phyloP scores from a whole-genome alignment of 2,888 invertebrate genomes.

The Cactoblastis cactorum region DNA sequence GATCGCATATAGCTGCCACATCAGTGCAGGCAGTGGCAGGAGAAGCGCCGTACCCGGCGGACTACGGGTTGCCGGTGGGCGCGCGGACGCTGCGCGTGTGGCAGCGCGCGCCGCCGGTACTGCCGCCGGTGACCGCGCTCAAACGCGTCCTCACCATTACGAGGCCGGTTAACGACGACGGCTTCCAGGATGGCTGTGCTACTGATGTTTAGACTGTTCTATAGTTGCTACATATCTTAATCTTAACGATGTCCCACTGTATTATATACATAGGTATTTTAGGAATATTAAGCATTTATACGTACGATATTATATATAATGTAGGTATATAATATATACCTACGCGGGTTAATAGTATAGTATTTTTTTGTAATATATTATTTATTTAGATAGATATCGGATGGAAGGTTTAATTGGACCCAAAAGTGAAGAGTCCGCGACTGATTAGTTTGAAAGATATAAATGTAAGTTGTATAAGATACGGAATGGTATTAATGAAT shows the following conservation, averaged over 20 bases:
- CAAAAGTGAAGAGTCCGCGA: constrained; percentile 66
- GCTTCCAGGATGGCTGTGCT: constrained; percentile 95
- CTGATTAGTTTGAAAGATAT: constrained; percentile 75
- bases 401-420: constrained; percentile 74
- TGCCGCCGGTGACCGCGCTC: constrained; percentile 91
- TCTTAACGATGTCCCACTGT: constrained; percentile 48
- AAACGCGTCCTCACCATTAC: constrained; percentile 91
- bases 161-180: constrained; percentile 93
- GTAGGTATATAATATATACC: constrained; percentile 33
- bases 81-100: constrained; percentile 91
- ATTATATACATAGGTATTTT: constrained; percentile 53
- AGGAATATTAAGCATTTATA: constrained; percentile 52
- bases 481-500: constrained; percentile 68
- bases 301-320: constrained; percentile 54
- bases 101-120: constrained; percentile 91
- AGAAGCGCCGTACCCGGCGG: constrained; percentile 83
- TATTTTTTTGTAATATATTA: constrained; percentile 79
- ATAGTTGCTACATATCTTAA: constrained; percentile 46
- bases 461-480: constrained; percentile 73
- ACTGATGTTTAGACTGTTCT: constrained; percentile 86
- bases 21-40: constrained; percentile 73
- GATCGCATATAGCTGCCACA: constrained; percentile 60
- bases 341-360: constrained; percentile 63
- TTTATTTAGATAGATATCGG: constrained; percentile 73
- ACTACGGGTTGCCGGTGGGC: constrained; percentile 87